These are phyloP conservation scores for Daubentonia madagascariensis DNA, from an alignment of 2,113 vertebrate species.

Conservation along the genomic window DNA sequence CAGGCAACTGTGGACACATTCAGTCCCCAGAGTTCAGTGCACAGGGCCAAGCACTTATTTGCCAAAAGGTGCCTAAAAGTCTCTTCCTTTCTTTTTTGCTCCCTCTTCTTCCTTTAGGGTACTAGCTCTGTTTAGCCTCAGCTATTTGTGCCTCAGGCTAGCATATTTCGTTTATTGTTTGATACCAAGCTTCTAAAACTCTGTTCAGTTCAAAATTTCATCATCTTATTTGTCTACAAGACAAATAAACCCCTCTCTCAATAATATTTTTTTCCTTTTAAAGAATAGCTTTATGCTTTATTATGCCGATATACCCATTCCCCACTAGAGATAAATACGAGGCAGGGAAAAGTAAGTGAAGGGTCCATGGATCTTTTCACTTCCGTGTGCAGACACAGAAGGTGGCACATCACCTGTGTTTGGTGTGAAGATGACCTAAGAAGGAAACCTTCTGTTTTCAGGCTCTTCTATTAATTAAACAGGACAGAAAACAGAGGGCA, in stretches of 20 bases:
- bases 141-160: neutral
- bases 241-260: neutral
- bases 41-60: neutral
- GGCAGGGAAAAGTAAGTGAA: neutral
- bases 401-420: neutral
- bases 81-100: neutral
- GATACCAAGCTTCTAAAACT: neutral
- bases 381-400: too few species aligned
- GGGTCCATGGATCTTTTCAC: neutral
- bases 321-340: neutral
- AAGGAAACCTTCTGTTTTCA: neutral
- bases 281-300: neutral
- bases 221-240: neutral
- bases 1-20: neutral
- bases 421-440: neutral
- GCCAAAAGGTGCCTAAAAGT: neutral
- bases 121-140: neutral
- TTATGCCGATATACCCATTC: neutral
- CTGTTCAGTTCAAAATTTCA: neutral
- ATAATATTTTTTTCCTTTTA: neutral
- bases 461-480: neutral
- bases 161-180: neutral
- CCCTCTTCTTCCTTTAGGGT: neutral
- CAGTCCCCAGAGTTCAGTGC: neutral
- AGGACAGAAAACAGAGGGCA: neutral